Evolutionary conservation across 2,113 vertebrate genomes (phyloP).

Genomic region (zebrafish (Danio rerio)): GRCz12tu NC_133185.1:6159501-6160000

Average conservation of each 20-base stretch:
- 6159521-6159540: neutral
- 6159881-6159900: slow-evolving; percentile 4
- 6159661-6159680: slow-evolving; percentile 78
- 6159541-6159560: neutral
- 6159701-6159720: slow-evolving; percentile 86
- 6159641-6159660: slow-evolving; percentile 54
- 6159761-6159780: slow-evolving; percentile 84
- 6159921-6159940: neutral
- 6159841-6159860: slow-evolving; percentile 53
- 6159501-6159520: neutral
- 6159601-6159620: neutral
- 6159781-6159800: slow-evolving; percentile 68
- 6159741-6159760: slow-evolving; percentile 88
- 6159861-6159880: neutral
- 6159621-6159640: neutral
- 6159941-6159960: slow-evolving; percentile 50
- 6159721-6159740: slow-evolving; percentile 84
- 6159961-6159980: slow-evolving; percentile 48
- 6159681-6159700: slow-evolving; percentile 83
- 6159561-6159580: neutral
- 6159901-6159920: neutral
- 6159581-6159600: neutral
- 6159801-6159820: neutral
- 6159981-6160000: no score
- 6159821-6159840: slow-evolving; percentile 31